phyloP scores from a whole-genome alignment of 2,797 vertebrate genomes.

The Danio jaintianensis region DNA sequence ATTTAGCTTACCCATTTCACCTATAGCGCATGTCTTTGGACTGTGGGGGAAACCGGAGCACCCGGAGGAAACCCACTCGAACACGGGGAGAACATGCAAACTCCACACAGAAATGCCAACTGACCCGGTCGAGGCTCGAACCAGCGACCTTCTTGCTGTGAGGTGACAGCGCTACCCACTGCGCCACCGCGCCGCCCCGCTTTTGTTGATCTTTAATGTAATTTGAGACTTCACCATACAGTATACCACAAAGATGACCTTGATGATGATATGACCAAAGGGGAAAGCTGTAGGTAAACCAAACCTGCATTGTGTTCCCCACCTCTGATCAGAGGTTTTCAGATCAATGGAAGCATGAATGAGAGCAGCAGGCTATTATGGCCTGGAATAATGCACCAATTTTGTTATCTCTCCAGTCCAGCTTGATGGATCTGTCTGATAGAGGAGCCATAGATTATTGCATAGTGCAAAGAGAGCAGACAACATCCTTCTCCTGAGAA shows the following conservation, averaged over 20 bases:
- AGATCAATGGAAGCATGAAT: conserved; percentile 41
- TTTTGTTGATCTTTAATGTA: conserved; percentile 3
- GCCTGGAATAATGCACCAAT: conserved; percentile 36
- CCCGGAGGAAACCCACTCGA: no score
- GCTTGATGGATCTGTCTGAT: conserved; percentile 55
- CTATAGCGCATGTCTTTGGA: no score
- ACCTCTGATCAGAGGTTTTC: conserved; percentile 3
- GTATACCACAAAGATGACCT: neutral
- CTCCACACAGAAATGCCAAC: no score
- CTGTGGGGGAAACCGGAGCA: no score
- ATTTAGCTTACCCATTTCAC: no score
- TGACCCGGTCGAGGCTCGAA: no score
- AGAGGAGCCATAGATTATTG: conserved; percentile 53
- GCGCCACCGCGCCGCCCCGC: no score
- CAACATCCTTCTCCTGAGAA: conserved; percentile 32
- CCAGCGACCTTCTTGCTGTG: no score
- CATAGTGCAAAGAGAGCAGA: conserved; percentile 3
- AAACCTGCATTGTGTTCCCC: neutral
- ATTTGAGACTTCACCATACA: neutral
- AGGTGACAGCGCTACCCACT: no score
- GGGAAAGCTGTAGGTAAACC: conserved; percentile 15
- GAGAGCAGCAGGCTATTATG: conserved; percentile 49
- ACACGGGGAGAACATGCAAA: no score
- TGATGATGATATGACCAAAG: neutral
- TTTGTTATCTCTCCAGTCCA: conserved; percentile 53